These are phyloP conservation scores for Automeris io DNA, from an alignment of 2,888 invertebrate genomes.

Conservation along the genomic window DNA sequence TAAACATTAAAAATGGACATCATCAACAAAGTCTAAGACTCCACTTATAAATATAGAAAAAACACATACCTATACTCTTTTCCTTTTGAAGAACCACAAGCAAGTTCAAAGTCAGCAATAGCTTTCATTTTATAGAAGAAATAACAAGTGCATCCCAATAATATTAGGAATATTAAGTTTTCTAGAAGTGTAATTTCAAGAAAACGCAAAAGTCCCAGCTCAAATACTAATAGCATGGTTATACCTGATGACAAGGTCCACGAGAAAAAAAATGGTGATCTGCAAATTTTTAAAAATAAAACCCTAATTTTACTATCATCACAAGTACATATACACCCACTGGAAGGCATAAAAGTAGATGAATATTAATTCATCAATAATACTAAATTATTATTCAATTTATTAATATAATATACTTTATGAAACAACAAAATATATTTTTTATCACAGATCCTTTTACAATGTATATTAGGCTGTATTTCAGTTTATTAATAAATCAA, in stretches of 20 bases:
- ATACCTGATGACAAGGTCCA: conserved; percentile 84
- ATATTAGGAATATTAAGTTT: conserved; percentile 55
- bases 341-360: no score
- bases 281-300: conserved; percentile 27
- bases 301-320: neutral
- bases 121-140: conserved; percentile 66
- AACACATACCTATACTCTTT: conserved; percentile 61
- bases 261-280: conserved; percentile 85
- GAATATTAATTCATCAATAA: no score
- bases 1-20: no score
- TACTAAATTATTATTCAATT: no score
- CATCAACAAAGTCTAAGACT: no score
- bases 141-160: conserved; percentile 51
- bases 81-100: conserved; percentile 58
- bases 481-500: no score
- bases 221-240: conserved; percentile 82
- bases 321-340: no score
- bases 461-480: no score
- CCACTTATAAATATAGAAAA: no score
- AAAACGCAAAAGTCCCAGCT: conserved; percentile 81
- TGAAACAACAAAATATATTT: no score
- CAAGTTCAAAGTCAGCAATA: conserved; percentile 57
- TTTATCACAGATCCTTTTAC: no score
- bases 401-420: no score
- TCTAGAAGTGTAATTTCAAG: conserved; percentile 79